Percentiles rank a stretch among this genome's conserved stretches.
phyloP scores from a whole-genome alignment of 2,113 vertebrate species.

The Brachionichthys hirsutus region DNA sequence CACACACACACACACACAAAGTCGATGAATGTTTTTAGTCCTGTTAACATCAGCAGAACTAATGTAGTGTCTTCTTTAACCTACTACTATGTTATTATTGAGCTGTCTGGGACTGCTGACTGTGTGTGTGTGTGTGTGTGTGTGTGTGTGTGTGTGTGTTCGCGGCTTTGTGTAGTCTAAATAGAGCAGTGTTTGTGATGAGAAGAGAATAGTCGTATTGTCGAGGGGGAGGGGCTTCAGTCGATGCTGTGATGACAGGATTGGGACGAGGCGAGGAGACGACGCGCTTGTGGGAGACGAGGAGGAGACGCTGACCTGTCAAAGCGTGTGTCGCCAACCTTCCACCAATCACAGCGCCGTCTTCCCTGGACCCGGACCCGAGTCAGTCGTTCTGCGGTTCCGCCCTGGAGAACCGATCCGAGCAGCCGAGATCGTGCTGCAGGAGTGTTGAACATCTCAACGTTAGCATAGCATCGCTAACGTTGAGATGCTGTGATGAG shows the following conservation, averaged over 20 bases:
- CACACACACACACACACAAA: conserved; percentile 8
- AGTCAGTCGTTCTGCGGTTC: too few species aligned
- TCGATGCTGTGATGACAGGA: conserved; percentile 61
- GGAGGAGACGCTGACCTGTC: too few species aligned
- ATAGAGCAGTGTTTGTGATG: conserved; percentile 55
- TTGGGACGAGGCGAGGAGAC: conserved; percentile 48
- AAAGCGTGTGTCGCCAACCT: too few species aligned
- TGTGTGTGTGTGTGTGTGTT: too few species aligned
- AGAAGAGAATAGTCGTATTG: conserved; percentile 52
- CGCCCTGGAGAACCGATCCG: too few species aligned
- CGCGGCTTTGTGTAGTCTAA: conserved; percentile 26
- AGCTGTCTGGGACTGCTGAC: conserved; percentile 26
- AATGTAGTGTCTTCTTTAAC: conserved; percentile 25
- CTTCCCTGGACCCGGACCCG: too few species aligned
- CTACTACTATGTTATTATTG: conserved; percentile 41
- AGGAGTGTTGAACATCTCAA: too few species aligned
- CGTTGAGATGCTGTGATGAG: too few species aligned
- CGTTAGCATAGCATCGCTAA: too few species aligned
- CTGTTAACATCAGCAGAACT: conserved; percentile 35
- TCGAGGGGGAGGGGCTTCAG: conserved; percentile 43
- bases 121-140: conserved; percentile 18
- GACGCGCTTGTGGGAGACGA: conserved; percentile 52
- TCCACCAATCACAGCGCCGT: too few species aligned
- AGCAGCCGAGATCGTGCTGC: too few species aligned
- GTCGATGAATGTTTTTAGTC: conserved; percentile 15